Evolutionary conservation across 2,888 invertebrate species (phyloP), one percentile per base, ranked within the genome.

Genomic region (Napeogenes inachia): DNA sequence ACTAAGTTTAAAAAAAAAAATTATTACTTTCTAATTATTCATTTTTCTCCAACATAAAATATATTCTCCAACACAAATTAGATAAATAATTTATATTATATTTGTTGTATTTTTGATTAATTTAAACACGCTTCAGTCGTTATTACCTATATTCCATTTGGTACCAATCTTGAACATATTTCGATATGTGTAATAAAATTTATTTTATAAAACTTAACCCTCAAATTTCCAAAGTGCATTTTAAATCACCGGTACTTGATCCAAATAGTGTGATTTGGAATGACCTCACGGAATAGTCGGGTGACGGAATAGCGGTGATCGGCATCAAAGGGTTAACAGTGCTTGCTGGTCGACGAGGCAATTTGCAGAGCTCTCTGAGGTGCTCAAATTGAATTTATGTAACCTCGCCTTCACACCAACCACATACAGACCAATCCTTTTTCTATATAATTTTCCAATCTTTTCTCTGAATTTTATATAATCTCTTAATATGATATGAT

Each of bases 311-410:
- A 76, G 73, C 76, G 70, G 73, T 73, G 78, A 78, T 78, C 76
- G 75, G 67, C 76, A 68, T 84, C 85, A 87, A 87, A 88, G 85
- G 81, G 81, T 76, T 78, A 77, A 76, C 78, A 79, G 68, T 71
- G 73, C 71, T 78, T 71, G 73, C 78, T 78, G 77, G 79, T 73
- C 76, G 76, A 75, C 71, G 77, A 78, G 80, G 72, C 85, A 87
- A 87, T 87, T 87, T 84, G 80, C 79, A 75, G 75, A 76, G 73
- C 80, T 79, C 85, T 83, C 82, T 77, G 83, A 85, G 80, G 80
- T 82, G 77, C 74, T 76, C 75, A 78, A 87, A 87, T 87, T 86
- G 82, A 89, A 87, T 88, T 87, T 84, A 84, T 85, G 81, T 82
- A 82, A 84, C 82, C 80, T 78, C 77, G 73, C 77, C 75, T 77